These are phyloP conservation scores for Perca schrenkii DNA, from an alignment of 2,113 vertebrate genomes.

Conservation along the genomic window DNA sequence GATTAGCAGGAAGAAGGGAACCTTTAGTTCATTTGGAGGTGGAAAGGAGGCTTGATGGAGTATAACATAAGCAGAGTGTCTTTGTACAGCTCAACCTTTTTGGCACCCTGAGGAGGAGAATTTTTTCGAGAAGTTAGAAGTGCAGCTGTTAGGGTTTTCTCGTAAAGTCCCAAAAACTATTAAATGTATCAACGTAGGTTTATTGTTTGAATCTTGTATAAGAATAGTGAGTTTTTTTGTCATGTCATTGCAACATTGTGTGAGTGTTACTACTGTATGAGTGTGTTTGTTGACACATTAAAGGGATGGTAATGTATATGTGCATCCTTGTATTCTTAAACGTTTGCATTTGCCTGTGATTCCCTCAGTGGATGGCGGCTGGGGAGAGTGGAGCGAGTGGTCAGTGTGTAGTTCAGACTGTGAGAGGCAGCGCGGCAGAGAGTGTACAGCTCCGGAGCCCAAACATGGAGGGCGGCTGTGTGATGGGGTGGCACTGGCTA, in stretches of 20 bases:
- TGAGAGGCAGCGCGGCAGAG: constrained; percentile 87
- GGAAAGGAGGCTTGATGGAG: constrained; percentile 62
- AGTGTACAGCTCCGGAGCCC: constrained; percentile 89
- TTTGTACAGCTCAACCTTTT: constrained; percentile 39
- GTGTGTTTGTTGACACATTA: neutral
- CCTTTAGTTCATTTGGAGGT: constrained; percentile 58
- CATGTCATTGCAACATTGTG: neutral
- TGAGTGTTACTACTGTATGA: no score
- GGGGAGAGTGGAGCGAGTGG: constrained; percentile 94
- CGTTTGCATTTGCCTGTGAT: neutral
- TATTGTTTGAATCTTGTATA: neutral
- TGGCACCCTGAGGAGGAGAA: constrained; percentile 40
- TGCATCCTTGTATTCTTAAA: neutral
- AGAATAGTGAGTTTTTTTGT: neutral
- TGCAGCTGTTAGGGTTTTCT: constrained; percentile 16
- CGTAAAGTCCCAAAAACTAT: constrained; percentile 14
- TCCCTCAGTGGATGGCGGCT: constrained; percentile 88
- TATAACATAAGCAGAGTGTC: constrained; percentile 47
- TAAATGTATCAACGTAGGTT: constrained; percentile 12
- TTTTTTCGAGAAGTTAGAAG: constrained; percentile 24
- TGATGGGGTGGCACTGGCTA: constrained; percentile 89
- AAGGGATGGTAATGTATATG: neutral
- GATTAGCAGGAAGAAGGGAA: constrained; percentile 69
- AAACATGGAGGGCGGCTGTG: constrained; percentile 90
- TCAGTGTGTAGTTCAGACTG: constrained; percentile 89